Percentiles rank a stretch among this genome's conserved stretches.
These are phyloP conservation scores for Leptestheria dahalacensis DNA, from an alignment of 1,140 invertebrate genomes.

Conservation along the genomic window DNA sequence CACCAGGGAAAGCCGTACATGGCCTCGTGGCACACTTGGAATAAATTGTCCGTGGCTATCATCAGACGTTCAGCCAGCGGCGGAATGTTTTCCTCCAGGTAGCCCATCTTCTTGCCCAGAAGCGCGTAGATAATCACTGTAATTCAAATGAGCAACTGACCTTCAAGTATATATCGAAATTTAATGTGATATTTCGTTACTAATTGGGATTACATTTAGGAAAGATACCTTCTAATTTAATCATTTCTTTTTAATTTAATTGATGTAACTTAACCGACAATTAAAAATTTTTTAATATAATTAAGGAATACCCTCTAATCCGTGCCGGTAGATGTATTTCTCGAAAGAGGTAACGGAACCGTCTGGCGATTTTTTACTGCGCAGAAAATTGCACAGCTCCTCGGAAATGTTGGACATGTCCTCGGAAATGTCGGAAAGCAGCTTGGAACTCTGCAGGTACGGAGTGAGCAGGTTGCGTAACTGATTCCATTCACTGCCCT, in stretches of 20 bases:
- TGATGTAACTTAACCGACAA: too few species aligned
- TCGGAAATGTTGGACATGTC: conserved; percentile 58
- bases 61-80: conserved; percentile 32
- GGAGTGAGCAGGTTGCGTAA: conserved; percentile 55
- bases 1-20: conserved; percentile 64
- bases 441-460: conserved; percentile 56
- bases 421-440: conserved; percentile 58
- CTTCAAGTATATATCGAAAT: too few species aligned
- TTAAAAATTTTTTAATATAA: too few species aligned
- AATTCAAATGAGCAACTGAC: neutral
- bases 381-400: conserved; percentile 55
- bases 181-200: too few species aligned
- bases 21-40: conserved; percentile 25
- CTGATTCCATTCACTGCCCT: conserved; percentile 62
- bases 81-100: conserved; percentile 42
- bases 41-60: conserved; percentile 12
- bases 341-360: conserved; percentile 44
- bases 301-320: conserved; percentile 51
- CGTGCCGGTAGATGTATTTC: conserved; percentile 53
- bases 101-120: conserved; percentile 59
- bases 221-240: too few species aligned
- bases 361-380: conserved; percentile 32
- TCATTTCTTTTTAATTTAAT: too few species aligned
- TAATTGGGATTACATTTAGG: too few species aligned
- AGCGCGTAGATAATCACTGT: conserved; percentile 32